Base-by-base conservation (phyloP, 2,888 invertebrate species). In the Lasioglossum marginatum region DNA sequence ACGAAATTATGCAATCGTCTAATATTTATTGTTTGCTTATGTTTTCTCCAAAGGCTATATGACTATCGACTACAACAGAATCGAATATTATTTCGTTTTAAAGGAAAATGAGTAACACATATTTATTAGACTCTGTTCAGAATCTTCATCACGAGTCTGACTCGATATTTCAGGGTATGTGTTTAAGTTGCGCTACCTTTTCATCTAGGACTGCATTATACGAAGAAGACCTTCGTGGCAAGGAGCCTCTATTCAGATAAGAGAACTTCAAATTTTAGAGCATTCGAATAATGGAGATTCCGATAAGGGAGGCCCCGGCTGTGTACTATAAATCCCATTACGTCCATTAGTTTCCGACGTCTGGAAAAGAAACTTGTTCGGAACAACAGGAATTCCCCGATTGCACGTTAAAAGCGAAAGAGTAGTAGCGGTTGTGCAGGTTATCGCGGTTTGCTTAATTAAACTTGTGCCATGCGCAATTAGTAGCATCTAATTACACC, bases 391-490 rank as follows among this genome's bases (percentile, higher is more conserved):
- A 27, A 27, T 66, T 31, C 23, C 77, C 73, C 78, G 57, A 71
- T 60, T 34, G 16, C 43, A 16, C 70, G 1, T 37, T 66, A 48
- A 66, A 57, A 31, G 6, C 63, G 6, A 63, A 63, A 6, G 63
- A 31, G 63, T 63, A 6, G 60, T 27, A 43, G 43, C 68, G 48
- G 10, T 45, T 27, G 31, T 19, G 37, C 43, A 31, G 40, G 19
- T 37, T 72, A 81, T 66, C 81, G 63, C 77, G 43, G 66, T 40
- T 27, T 31, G 45, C 66, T 73, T 82, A 82, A 82, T 82, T 78
- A 73, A 73, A 78, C 73, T 73, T 52, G 66, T 78, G 63, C 27
- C 31, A 27, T 72, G 72, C 52, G 57, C 66, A 79, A 82, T 78
- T 82, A 78, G 73, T 57, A 68, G n/a, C 68, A 19, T 66, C 52